Evolutionary conservation across 2,797 vertebrate species (phyloP), one percentile per base, ranked within the genome.

Genomic region (Limosa lapponica): DNA sequence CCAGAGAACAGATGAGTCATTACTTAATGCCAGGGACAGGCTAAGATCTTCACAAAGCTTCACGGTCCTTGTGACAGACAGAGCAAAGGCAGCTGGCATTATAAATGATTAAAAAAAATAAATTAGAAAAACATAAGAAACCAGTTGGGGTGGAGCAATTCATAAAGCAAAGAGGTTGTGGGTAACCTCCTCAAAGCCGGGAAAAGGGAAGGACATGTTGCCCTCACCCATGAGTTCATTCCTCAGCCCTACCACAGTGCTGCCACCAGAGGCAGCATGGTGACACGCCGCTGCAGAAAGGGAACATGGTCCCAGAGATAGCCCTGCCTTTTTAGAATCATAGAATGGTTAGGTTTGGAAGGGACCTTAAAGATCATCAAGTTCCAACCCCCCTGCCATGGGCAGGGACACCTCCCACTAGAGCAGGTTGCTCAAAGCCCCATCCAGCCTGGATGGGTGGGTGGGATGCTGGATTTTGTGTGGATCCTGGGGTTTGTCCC

Each of bases 401-500:
- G 46, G 22, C 46, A 46, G 46, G 46, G 46, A 23, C 46, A 23
- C 46, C 46, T 46, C 46, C 46, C 46, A 46, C 46, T 23, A 46
- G 22, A 46, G 11, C 46, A 46, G 22, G 46, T 23, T 46, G 22
- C 22, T 46, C 46, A 46, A 46, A 46, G 46, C 46, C 46, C 22
- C 22, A 23, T 46, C 46, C 22, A 46, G 46, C 46, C 46, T 46
- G 46, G 46, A 46, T 46, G 46, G 46, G 46, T 23, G 46, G 46
- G 46, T 23, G 46, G 22, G 22, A 46, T 46, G 46, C 46, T 46
- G 46, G 46, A 23, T 46, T 46, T 11, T 37, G 9, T 3, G 0
- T 2, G 13, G 16, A 30, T 57, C 19, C 32, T 0, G 0, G 13
- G 11, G 13, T 49, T 67, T 78, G 10, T 10, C 0, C 0, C 14